A percentile compares a stretch with the other conserved stretches of the same genome.
Conservation (phyloP, 2,888 invertebrate species). For the Habrosyne pyritoides region DNA sequence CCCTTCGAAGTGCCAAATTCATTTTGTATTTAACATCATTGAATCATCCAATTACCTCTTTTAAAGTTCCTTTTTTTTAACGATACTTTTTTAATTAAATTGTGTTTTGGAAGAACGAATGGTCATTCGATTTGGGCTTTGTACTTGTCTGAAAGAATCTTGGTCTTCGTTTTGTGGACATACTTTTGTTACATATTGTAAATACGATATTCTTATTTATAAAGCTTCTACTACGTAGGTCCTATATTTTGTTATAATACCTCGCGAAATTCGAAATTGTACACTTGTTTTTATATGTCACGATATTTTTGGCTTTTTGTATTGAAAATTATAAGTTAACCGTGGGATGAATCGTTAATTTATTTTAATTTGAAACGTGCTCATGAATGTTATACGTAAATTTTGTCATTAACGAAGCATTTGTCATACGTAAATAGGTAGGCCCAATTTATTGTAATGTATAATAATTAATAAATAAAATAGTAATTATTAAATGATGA, state of each 20-base stretch:
- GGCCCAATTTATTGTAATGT: conserved; percentile 82
- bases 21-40: conserved; percentile 55
- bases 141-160: conserved; percentile 62
- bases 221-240: conserved; percentile 45
- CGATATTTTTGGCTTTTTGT: conserved; percentile 48
- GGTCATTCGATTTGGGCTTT: conserved; percentile 27
- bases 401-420: conserved; percentile 73
- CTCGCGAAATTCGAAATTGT: conserved; percentile 49
- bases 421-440: conserved; percentile 82
- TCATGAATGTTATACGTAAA: conserved; percentile 77
- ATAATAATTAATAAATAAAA: conserved; percentile 73
- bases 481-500: conserved; percentile 65
- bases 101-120: conserved; percentile 39
- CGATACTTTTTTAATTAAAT: conserved; percentile 41
- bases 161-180: conserved; percentile 56
- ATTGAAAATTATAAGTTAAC: conserved; percentile 56
- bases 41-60: conserved; percentile 59
- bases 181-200: conserved; percentile 71
- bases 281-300: conserved; percentile 63
- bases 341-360: conserved; percentile 60
- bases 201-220: conserved; percentile 67
- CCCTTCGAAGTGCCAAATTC: conserved; percentile 77
- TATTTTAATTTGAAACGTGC: conserved; percentile 69
- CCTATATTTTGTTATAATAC: conserved; percentile 21
- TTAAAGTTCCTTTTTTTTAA: conserved; percentile 58